Base-by-base conservation (phyloP, 1,140 invertebrate genomes). In the Pantala flavescens region DNA sequence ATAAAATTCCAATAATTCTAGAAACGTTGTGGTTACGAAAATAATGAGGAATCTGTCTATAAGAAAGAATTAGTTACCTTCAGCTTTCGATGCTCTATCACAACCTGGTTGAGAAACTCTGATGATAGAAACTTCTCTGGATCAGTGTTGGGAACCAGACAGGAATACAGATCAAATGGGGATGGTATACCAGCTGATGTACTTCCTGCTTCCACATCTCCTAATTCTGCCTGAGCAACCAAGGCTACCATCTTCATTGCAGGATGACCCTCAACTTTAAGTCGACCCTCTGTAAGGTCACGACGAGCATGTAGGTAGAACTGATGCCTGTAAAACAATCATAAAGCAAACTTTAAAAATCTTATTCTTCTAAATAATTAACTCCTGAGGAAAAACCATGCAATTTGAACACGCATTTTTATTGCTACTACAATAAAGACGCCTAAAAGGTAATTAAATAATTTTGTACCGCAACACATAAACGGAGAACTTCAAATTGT, bases 221-320 rank as follows among this genome's bases (percentile, higher is more conserved):
- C 83, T 70, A 79, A 75, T 80, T 93, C 91, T 12, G 89, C 88
- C 80, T 90, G 89, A 16, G 91, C 90, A 76, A 95, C 89, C 74
- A 93, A 84, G 9, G 92, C 92, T 14, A 90, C 86, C 73, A 95
- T 82, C 78, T 87, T 86, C n/a, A 88, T 85, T n/a, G 88, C 87
- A n/a, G 87, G 86, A 76, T 86, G 84, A 84, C 89, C 88, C 77
- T 92, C 89, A 7, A 89, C 87, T 16, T 89, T 87, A 14, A 93
- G 83, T 73, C 89, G 85, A 0, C 88, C 90, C 78, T 93, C 90
- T 28, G 89, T 82, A 28, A 95, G 83, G 78, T 93, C 91, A 2
- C 89, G 82, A 77, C 89, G 87, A 0, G 92, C 90, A 81, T 95
- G 90, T 24, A 93, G 86, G 80, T 93, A 96, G 81, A 95, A 95